Conservation (phyloP, 1,140 invertebrate genomes). For the Lasaia peninsularis region DNA sequence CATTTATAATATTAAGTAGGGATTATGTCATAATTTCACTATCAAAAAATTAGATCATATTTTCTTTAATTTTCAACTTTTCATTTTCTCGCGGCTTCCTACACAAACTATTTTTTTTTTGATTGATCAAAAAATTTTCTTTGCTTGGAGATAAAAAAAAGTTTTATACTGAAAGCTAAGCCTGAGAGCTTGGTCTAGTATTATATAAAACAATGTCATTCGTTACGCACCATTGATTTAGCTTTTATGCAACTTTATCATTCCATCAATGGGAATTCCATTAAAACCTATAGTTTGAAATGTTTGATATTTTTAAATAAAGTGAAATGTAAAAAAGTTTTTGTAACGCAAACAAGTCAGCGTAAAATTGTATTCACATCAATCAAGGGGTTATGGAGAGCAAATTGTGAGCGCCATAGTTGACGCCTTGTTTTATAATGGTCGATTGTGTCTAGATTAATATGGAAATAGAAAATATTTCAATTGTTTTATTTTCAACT, state of each 20-base stretch:
- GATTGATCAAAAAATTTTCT: too few relatives aligned
- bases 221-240: not conserved
- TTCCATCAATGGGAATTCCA: not conserved
- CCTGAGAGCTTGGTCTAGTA: too few relatives aligned
- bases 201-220: not conserved
- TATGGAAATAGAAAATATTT: too few relatives aligned
- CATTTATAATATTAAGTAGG: too few relatives aligned
- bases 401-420: not conserved
- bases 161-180: too few relatives aligned
- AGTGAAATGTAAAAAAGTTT: not conserved
- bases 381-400: not conserved
- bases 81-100: too few relatives aligned
- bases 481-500: too few relatives aligned
- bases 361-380: not conserved
- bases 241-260: not conserved
- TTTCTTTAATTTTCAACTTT: too few relatives aligned
- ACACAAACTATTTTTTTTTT: too few relatives aligned
- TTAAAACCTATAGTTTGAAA: not conserved
- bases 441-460: not conserved
- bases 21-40: too few relatives aligned
- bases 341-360: not conserved
- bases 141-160: too few relatives aligned
- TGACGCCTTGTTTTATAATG: not conserved
- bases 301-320: conserved; percentile 1
- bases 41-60: too few relatives aligned